Evolutionary conservation across 2,113 vertebrate genomes (phyloP).

Genomic region (Himantopus leucocephalus): DNA sequence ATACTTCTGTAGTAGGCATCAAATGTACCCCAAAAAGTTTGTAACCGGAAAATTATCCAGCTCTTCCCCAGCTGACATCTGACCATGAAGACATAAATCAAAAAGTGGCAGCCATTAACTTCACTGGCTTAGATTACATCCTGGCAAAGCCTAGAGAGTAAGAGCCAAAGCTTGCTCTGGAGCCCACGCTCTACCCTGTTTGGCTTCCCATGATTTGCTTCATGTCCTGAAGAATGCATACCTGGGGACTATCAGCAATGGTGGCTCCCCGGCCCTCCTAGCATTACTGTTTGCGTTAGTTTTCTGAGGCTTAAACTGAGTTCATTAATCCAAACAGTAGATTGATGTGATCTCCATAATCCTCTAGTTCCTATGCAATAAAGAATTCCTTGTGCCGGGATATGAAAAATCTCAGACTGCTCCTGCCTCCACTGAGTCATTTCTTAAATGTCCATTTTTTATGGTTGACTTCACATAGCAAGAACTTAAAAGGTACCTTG

Average conservation of each 20-base stretch:
- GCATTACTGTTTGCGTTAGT: background rate
- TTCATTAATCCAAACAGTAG: constrained; percentile 27
- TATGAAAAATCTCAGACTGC: constrained; percentile 12
- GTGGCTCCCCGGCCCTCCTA: background rate
- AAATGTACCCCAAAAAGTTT: background rate
- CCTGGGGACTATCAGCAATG: background rate
- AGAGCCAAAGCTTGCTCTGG: background rate
- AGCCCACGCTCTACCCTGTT: background rate
- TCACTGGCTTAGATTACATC: background rate
- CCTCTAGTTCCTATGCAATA: constrained; percentile 23
- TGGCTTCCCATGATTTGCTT: background rate
- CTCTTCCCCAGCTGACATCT: background rate
- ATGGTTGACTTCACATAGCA: background rate
- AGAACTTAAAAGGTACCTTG: background rate
- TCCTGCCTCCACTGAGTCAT: background rate
- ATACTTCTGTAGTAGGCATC: background rate
- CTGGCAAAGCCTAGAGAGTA: background rate
- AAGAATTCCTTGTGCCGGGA: constrained; percentile 29
- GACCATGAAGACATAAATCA: background rate
- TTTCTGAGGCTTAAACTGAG: constrained; percentile 12
- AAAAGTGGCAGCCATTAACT: background rate
- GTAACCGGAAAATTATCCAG: background rate
- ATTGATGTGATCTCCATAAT: constrained; percentile 16
- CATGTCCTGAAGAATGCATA: background rate
- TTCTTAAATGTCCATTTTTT: constrained; percentile 15